Percentiles rank a stretch among this genome's conserved stretches.
phyloP scores from a whole-genome alignment of 2,113 vertebrate species.

The Pogona vitticeps region DNA sequence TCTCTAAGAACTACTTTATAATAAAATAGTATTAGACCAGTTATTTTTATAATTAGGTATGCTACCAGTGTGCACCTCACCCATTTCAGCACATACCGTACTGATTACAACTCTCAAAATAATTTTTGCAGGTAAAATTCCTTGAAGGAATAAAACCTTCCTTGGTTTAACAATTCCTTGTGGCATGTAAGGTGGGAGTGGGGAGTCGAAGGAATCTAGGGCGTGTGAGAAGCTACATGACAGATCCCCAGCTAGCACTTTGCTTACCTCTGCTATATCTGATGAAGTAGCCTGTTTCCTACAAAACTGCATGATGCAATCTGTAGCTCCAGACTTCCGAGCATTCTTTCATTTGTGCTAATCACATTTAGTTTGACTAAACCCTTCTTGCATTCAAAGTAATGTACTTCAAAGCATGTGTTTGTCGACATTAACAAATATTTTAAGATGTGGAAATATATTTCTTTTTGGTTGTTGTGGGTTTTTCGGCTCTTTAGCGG shows the following conservation, averaged over 20 bases:
- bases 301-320: neutral
- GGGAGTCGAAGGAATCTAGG: neutral
- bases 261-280: neutral
- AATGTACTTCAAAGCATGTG: too few species aligned
- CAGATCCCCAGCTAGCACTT: neutral
- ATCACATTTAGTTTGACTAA: neutral
- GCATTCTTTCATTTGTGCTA: neutral
- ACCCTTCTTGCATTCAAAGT: too few species aligned
- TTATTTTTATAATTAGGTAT: neutral
- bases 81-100: neutral
- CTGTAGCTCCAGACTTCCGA: neutral
- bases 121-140: neutral
- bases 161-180: neutral
- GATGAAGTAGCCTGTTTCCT: neutral
- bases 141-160: neutral
- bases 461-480: too few species aligned
- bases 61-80: neutral
- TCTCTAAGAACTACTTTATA: neutral
- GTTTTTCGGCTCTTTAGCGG: too few species aligned
- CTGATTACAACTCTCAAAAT: neutral
- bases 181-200: too few species aligned
- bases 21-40: neutral
- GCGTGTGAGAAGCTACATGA: too few species aligned
- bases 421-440: too few species aligned
- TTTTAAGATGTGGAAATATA: too few species aligned